phyloP scores from a whole-genome alignment of 1,140 invertebrate genomes.

The Pseudoatta argentina region DNA sequence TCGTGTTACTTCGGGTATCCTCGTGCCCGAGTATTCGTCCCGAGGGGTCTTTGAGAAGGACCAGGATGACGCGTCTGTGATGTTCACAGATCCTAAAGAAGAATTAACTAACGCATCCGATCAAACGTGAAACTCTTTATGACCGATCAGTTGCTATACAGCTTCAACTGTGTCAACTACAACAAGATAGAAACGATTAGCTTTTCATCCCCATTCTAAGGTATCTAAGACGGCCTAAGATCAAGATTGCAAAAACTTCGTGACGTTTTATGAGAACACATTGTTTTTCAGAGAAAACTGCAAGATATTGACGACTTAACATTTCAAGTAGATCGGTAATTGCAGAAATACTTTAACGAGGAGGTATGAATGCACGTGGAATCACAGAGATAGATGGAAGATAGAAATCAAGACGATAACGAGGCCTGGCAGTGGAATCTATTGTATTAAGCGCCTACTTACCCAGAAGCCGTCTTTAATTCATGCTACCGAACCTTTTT shows the following conservation, averaged over 20 bases:
- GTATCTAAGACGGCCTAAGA: not conserved
- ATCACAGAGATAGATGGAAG: not conserved
- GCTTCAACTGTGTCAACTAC: constrained; percentile 14
- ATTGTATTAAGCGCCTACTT: constrained; percentile 57
- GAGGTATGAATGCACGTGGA: not conserved
- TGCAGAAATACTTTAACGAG: not conserved
- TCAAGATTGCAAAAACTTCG: not conserved
- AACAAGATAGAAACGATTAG: constrained; percentile 8
- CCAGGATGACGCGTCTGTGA: constrained; percentile 73
- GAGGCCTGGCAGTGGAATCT: constrained; percentile 37
- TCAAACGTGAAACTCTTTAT: constrained; percentile 16
- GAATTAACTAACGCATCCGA: constrained; percentile 9
- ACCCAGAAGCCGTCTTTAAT: constrained; percentile 77
- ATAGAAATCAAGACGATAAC: constrained; percentile 46
- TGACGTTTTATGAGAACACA: not conserved
- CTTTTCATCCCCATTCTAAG: not conserved
- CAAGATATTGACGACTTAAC: not conserved
- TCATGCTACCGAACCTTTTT: constrained; percentile 74
- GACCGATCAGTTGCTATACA: constrained; percentile 46
- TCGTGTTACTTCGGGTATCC: constrained; percentile 76
- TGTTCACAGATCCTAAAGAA: constrained; percentile 63
- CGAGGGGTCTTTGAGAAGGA: constrained; percentile 72
- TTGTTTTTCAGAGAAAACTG: not conserved
- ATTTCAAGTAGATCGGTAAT: not conserved
- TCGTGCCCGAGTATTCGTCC: constrained; percentile 74